Percentiles rank a stretch among this genome's conserved stretches.
Evolutionary conservation across 2,797 vertebrate species (phyloP).

Genomic region (Cirrhinus mrigala): DNA sequence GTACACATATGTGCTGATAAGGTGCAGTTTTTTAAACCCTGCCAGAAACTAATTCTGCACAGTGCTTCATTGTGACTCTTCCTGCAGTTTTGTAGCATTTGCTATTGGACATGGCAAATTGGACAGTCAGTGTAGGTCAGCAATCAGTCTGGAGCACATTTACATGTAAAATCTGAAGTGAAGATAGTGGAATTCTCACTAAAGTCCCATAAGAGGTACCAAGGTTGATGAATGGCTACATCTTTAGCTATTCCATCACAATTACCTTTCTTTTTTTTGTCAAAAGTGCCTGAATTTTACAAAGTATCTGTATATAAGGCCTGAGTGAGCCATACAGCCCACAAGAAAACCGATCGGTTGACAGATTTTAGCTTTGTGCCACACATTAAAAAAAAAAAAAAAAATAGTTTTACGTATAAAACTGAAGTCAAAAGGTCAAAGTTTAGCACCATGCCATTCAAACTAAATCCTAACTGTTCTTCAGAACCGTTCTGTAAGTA

Average conservation of each 20-base stretch:
- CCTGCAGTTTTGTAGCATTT: background rate
- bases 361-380: background rate
- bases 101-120: background rate
- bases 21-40: background rate
- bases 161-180: background rate
- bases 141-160: background rate
- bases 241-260: background rate
- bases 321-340: background rate
- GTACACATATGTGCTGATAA: background rate
- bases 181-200: background rate
- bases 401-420: background rate
- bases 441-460: conserved; percentile 21
- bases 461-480: background rate
- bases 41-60: background rate
- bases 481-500: background rate
- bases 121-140: background rate
- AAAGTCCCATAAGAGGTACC: background rate
- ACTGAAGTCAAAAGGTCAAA: background rate
- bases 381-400: no score
- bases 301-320: conserved; percentile 12
- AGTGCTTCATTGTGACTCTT: background rate
- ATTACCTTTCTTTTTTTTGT: background rate
- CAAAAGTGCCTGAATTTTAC: conserved; percentile 6
- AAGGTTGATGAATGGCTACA: background rate
- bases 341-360: background rate